Base-by-base conservation (phyloP, 2,797 vertebrate genomes). In the Siniperca undulata region DNA sequence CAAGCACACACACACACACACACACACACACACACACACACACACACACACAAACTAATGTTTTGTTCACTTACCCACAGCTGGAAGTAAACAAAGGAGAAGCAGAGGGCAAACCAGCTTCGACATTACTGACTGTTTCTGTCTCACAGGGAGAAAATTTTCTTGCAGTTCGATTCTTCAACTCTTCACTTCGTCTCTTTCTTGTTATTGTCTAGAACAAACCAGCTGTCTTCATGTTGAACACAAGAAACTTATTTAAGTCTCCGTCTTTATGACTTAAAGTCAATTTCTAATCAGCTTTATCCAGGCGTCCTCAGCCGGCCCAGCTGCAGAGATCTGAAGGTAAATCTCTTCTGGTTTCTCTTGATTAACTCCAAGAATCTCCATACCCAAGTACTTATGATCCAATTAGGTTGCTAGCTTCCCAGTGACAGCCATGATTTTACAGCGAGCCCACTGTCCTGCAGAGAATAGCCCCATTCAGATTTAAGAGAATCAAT, bases 31-130 rank as follows among this genome's bases (percentile, higher is more conserved):
- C n/a, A 7, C 36, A 48, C n/a, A 27, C 27, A 30, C 27, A 77
- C 52, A 46, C 3, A 40, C 34, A 30, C 20, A 61, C n/a, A 7
- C 36, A 48, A 34, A 36, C 36, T 27, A 7, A 3, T 13, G 36
- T 61, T 65, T 83, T 20, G 65, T 67, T 86, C 5, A 91, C 94
- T 93, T 81, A 95, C 94, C 91, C 71, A 85, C 93, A 85, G 89
- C 65, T 80, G 91, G 88, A 53, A 91, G 74, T 59, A 87, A 77
- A 77, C 82, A 85, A 55, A 94, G 86, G 50, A 94, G 71, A 66
- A 94, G 65, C 81, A 91, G 76, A 66, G 69, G 62, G 22, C 60
- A 50, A 52, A 92, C 20, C 72, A 88, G 68, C 78, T 70, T 86
- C 44, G 53, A 75, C 94, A 94, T 95, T 20, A 36, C 80, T 70